A percentile compares a stretch with the other conserved stretches of the same genome.
These are phyloP conservation scores for Arrhamphus sclerolepis DNA, from an alignment of 2,797 vertebrate genomes.

Conservation along the genomic window DNA sequence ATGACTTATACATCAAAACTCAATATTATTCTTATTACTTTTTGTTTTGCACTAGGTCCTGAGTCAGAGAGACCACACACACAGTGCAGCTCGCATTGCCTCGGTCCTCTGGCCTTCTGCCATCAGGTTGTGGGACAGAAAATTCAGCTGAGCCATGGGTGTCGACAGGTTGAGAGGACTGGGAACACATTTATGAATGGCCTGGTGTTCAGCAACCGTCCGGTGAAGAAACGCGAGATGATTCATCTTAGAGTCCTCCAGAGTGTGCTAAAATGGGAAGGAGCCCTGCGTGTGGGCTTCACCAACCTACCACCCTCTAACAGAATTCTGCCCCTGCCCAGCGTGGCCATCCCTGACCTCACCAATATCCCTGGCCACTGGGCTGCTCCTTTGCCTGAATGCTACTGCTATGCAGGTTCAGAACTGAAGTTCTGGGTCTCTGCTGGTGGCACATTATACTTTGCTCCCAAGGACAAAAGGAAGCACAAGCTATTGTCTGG, in stretches of 20 bases:
- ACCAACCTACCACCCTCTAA: slow-evolving; percentile 74
- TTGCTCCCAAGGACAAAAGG: slow-evolving; percentile 3
- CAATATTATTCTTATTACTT: background rate
- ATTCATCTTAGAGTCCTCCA: slow-evolving; percentile 72
- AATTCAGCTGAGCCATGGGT: slow-evolving; percentile 64
- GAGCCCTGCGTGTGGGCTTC: slow-evolving; percentile 85
- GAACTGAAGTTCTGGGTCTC: slow-evolving; percentile 83
- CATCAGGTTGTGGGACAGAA: slow-evolving; percentile 59
- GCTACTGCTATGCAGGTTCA: slow-evolving; percentile 35
- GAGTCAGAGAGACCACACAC: background rate
- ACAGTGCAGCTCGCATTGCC: slow-evolving; percentile 55
- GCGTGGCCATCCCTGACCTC: slow-evolving; percentile 80
- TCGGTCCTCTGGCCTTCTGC: slow-evolving; percentile 81
- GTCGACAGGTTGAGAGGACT: slow-evolving; percentile 48
- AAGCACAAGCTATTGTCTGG: slow-evolving; percentile 30
- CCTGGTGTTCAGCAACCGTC: slow-evolving; percentile 84
- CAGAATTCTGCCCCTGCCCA: slow-evolving; percentile 72
- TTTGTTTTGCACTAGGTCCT: slow-evolving; percentile 14
- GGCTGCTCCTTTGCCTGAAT: slow-evolving; percentile 61
- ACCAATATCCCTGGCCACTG: slow-evolving; percentile 71
- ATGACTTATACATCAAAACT: background rate
- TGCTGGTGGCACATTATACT: slow-evolving; percentile 52
- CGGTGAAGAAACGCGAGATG: slow-evolving; percentile 65
- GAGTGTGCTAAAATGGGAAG: slow-evolving; percentile 51
- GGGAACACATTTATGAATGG: slow-evolving; percentile 72